Base-by-base conservation (phyloP, 2,113 vertebrate genomes). In the Nipponia nippon region DNA sequence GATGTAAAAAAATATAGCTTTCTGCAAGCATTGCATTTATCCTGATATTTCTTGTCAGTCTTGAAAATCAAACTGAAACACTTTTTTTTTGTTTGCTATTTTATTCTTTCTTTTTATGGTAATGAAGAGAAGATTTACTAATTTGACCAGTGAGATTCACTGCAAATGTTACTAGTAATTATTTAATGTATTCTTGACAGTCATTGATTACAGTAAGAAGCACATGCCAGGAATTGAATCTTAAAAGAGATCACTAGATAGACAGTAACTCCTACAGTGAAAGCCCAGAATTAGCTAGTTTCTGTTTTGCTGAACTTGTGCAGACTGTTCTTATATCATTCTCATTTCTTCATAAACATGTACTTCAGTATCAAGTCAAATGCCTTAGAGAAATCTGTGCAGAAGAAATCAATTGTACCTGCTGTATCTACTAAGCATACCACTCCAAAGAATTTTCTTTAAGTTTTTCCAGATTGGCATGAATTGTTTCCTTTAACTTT, bases 1-100 rank as follows among this genome's bases (percentile, higher is more conserved):
- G n/a, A 47, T 13, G 2, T 0, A 72, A 56, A 78, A 61, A 32
- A 75, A 3, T 6, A 32, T 0, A 0, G 1, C 42, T 90, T 87
- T 66, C 40, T 85, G 11, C 6, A 90, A 69, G 2, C 3, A 49
- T 23, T 90, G 5, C 10, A 63, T 85, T 83, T 83, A 88, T 69
- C 49, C 26, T 38, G 12, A 67, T 21, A 26, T 70, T 69, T 58
- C 10, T 44, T 61, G 11, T 40, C 10, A 34, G 2, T 36, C 67
- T 13, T 0, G 3, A 80, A 91, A 50, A 78, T 67, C 9, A 49
- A 82, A 55, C n/a, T 17, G 2, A 81, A 76, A 70, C 3, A 11
- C 3, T 26, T 42, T 36, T n/a, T 30, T n/a, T 30, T 20, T 17
- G 10, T 34, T 4, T 73, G 6, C 0, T 75, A 16, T 32, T 89